Conservation (phyloP, 37 sponge, comb jelly and placozoan genomes). For the Eunapius fragilis region DNA sequence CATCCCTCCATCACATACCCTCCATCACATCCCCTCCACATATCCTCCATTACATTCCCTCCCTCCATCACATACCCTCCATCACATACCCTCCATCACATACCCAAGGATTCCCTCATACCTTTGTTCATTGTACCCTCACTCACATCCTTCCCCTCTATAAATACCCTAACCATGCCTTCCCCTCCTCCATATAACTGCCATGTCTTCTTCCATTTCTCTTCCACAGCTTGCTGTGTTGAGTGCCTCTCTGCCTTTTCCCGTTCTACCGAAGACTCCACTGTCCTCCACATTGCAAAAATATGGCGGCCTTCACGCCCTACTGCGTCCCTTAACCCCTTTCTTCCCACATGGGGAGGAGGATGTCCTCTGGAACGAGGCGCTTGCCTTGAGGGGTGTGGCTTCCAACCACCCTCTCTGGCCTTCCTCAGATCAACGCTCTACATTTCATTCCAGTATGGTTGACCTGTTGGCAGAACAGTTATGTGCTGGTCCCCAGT, state of each 20-base stretch:
- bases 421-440: neutral
- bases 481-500: conserved; percentile 5
- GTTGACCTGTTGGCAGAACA: conserved; percentile 11
- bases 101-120: too few species aligned
- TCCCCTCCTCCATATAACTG: too few species aligned
- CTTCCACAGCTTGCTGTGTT: conserved; percentile 15
- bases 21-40: too few species aligned
- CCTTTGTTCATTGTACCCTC: too few species aligned
- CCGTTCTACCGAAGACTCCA: conserved; percentile 4
- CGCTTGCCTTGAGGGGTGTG: conserved; percentile 38
- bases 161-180: too few species aligned
- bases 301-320: conserved; percentile 18
- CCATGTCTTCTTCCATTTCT: neutral
- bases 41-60: too few species aligned
- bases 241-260: conserved; percentile 26
- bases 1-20: neutral
- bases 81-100: too few species aligned
- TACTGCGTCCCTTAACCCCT: conserved; percentile 44
- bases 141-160: too few species aligned
- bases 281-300: conserved; percentile 5
- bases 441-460: neutral
- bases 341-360: neutral
- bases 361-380: conserved; percentile 33
- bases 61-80: too few species aligned
- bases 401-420: conserved; percentile 41